A percentile compares a stretch with the other conserved stretches of the same genome.
phyloP scores from a whole-genome alignment of 2,888 invertebrate genomes.

The Pollenia griseotomentosa region DNA sequence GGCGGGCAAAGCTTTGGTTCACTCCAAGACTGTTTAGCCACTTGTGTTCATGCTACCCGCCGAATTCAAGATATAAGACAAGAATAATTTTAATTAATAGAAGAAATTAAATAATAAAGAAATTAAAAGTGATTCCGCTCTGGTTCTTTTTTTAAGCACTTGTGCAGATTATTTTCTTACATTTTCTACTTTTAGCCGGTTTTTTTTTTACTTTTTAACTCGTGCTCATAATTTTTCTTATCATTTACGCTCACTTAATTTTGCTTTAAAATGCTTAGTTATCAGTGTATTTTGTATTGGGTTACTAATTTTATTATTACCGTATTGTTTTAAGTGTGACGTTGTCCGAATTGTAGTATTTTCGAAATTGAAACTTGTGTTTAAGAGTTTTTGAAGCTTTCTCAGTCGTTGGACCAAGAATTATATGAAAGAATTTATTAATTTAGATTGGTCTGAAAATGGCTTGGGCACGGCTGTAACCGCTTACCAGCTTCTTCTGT shows the following conservation, averaged over 20 bases:
- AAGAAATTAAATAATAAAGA: constrained; percentile 59
- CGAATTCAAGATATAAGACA: constrained; percentile 78
- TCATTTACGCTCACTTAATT: constrained; percentile 3
- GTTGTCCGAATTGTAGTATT: too few species aligned
- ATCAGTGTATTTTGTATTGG: too few species aligned
- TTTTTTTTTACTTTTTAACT: constrained; percentile 17
- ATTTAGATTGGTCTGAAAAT: too few species aligned
- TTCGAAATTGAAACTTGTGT: too few species aligned
- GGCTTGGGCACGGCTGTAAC: too few species aligned
- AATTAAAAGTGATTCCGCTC: neutral
- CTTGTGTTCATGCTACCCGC: constrained; percentile 79
- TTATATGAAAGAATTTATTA: too few species aligned
- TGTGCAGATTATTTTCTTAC: neutral
- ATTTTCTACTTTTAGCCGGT: constrained; percentile 16
- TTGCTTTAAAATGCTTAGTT: too few species aligned
- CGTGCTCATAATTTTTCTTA: constrained; percentile 17
- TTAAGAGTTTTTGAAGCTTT: too few species aligned
- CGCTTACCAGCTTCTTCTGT: too few species aligned
- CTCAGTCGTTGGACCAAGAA: too few species aligned
- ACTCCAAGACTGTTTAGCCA: constrained; percentile 79
- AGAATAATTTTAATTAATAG: constrained; percentile 65
- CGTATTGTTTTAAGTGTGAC: too few species aligned
- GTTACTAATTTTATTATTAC: too few species aligned
- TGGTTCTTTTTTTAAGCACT: neutral
- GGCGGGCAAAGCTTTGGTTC: constrained; percentile 82